phyloP scores from a whole-genome alignment of 2,113 vertebrate species.

The Scartelaos histophorus region DNA sequence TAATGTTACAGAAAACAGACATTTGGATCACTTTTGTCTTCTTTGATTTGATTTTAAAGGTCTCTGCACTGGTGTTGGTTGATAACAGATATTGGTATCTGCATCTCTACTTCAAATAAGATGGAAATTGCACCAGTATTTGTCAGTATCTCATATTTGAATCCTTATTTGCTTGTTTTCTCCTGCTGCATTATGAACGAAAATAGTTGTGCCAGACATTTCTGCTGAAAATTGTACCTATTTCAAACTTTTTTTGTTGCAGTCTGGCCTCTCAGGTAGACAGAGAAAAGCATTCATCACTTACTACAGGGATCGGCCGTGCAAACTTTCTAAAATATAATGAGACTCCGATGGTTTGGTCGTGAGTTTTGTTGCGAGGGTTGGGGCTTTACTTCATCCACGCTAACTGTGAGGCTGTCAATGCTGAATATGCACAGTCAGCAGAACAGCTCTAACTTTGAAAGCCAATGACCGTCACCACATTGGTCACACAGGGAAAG shows the following conservation, averaged over 20 bases:
- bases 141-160: neutral
- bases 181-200: neutral
- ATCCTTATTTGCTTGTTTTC: neutral
- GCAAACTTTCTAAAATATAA: neutral
- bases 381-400: neutral
- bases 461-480: constrained; percentile 25
- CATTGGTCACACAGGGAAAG: constrained; percentile 13
- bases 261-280: neutral
- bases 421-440: constrained; percentile 13
- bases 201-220: neutral
- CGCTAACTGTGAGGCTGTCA: neutral
- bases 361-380: neutral
- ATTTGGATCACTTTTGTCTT: no score
- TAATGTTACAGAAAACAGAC: no score
- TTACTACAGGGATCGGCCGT: neutral
- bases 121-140: neutral
- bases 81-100: no score
- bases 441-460: constrained; percentile 24
- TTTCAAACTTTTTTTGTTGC: neutral
- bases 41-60: no score
- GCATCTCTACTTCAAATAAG: neutral
- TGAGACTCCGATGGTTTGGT: constrained; percentile 1
- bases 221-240: neutral
- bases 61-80: no score
- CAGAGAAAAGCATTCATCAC: neutral